Conservation (phyloP, 1,140 invertebrate genomes). For the Drosophila leontia region DNA sequence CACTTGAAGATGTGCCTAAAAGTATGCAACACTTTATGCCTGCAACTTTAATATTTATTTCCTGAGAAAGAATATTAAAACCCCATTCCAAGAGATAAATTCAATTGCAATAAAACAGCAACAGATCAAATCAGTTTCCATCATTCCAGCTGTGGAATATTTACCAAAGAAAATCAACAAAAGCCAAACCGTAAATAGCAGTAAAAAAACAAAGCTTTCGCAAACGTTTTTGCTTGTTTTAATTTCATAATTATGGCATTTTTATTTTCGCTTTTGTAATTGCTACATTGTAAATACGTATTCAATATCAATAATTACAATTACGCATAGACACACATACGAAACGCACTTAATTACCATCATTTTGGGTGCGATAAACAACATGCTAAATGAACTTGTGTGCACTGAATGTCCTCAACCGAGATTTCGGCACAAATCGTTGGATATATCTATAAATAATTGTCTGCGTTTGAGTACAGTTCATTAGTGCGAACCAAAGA, state of each 20-base stretch:
- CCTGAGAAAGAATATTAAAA: not conserved
- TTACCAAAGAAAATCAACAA: slow-evolving; percentile 25
- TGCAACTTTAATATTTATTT: not conserved
- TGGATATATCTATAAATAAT: slow-evolving; percentile 49
- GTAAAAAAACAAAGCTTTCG: slow-evolving; percentile 22
- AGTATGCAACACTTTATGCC: not conserved
- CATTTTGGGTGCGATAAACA: slow-evolving; percentile 68
- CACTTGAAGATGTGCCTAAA: not conserved
- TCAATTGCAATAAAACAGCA: not conserved
- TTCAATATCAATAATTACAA: slow-evolving; percentile 82
- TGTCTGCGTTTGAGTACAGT: slow-evolving; percentile 65
- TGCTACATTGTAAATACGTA: slow-evolving; percentile 81
- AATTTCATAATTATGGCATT: slow-evolving; percentile 81
- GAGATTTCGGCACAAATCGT: slow-evolving; percentile 26
- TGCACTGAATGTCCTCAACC: slow-evolving; percentile 8
- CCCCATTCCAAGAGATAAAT: not conserved
- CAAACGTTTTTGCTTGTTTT: slow-evolving; percentile 34
- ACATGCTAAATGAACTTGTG: slow-evolving; percentile 59
- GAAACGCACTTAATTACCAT: slow-evolving; percentile 51
- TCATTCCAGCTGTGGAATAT: not conserved
- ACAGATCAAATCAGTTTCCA: slow-evolving; percentile 2
- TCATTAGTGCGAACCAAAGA: slow-evolving; percentile 62
- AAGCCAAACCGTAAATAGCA: slow-evolving; percentile 2
- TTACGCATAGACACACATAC: slow-evolving; percentile 76
- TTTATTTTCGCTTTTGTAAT: slow-evolving; percentile 77